Evolutionary conservation across 2,797 vertebrate genomes (phyloP).

Genomic region (Scyliorhinus canicula): DNA sequence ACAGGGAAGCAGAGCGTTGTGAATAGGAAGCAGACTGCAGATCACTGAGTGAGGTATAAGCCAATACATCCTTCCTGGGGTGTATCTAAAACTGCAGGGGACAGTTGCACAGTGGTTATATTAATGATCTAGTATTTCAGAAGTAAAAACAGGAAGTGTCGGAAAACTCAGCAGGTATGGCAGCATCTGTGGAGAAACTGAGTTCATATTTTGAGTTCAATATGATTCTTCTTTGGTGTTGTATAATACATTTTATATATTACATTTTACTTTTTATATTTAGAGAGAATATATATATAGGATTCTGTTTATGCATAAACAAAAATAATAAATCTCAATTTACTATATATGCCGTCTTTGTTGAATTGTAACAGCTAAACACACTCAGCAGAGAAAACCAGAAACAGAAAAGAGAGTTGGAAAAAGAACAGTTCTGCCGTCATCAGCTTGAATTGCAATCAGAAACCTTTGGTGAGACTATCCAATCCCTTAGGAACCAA

Average conservation of each 20-base stretch:
- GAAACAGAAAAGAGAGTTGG: conserved; percentile 53
- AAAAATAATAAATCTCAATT: not conserved
- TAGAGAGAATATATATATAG: not conserved
- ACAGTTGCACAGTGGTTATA: not conserved
- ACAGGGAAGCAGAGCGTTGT: not conserved
- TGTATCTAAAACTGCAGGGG: not conserved
- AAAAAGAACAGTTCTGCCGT: conserved; percentile 52
- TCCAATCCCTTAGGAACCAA: conserved; percentile 39
- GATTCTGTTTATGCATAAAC: not conserved
- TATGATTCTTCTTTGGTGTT: too few species aligned
- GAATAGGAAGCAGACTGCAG: not conserved
- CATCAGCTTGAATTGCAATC: conserved; percentile 49
- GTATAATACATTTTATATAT: not conserved
- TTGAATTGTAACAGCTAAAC: conserved; percentile 50
- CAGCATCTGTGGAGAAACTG: too few species aligned
- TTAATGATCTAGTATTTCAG: too few species aligned
- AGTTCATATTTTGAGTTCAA: too few species aligned
- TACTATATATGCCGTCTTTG: not conserved
- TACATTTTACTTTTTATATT: not conserved
- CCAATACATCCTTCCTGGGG: not conserved
- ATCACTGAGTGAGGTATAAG: not conserved
- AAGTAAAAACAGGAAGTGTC: too few species aligned
- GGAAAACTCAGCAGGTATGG: too few species aligned
- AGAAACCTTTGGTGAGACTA: conserved; percentile 40
- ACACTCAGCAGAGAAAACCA: conserved; percentile 55